A percentile compares a stretch with the other conserved stretches of the same genome.
Conservation (phyloP, 2,113 vertebrate species). For the Clarias batrachus region DNA sequence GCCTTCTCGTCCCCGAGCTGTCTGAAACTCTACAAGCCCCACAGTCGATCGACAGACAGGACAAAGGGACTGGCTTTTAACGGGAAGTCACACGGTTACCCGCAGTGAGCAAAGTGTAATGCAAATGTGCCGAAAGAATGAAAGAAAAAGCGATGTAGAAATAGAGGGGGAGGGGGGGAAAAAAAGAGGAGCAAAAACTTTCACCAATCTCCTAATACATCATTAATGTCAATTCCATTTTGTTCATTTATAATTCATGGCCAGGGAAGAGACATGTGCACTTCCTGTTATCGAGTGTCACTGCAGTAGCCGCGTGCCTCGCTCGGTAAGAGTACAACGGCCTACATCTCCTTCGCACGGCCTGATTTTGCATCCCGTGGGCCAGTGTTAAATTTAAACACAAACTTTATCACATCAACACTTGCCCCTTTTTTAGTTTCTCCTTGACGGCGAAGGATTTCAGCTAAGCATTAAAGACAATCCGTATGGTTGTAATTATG, state of each 20-base stretch:
- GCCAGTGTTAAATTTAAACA: slow-evolving; percentile 8
- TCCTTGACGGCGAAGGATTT: not conserved
- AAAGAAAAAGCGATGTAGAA: not conserved
- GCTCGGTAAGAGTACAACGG: not conserved
- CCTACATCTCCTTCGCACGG: not conserved
- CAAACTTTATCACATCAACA: not conserved
- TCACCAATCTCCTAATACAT: slow-evolving; percentile 40
- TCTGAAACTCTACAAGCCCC: slow-evolving; percentile 34
- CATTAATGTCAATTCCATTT: slow-evolving; percentile 52
- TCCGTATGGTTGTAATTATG: no score
- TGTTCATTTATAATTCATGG: slow-evolving; percentile 59
- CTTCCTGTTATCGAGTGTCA: slow-evolving; percentile 37
- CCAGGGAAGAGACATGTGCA: not conserved
- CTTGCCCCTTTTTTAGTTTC: not conserved
- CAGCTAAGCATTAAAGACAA: no score
- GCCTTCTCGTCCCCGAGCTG: slow-evolving; percentile 39
- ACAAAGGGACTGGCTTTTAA: slow-evolving; percentile 34
- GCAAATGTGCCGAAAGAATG: not conserved
- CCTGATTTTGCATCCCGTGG: not conserved
- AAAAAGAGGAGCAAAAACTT: not conserved
- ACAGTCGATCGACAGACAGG: slow-evolving; percentile 31
- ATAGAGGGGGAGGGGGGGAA: not conserved
- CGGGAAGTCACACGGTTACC: slow-evolving; percentile 1
- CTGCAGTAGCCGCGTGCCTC: not conserved
- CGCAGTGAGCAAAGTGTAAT: slow-evolving; percentile 25